Base-by-base conservation (phyloP, 2,113 vertebrate species). In the Ameiurus melas region DNA sequence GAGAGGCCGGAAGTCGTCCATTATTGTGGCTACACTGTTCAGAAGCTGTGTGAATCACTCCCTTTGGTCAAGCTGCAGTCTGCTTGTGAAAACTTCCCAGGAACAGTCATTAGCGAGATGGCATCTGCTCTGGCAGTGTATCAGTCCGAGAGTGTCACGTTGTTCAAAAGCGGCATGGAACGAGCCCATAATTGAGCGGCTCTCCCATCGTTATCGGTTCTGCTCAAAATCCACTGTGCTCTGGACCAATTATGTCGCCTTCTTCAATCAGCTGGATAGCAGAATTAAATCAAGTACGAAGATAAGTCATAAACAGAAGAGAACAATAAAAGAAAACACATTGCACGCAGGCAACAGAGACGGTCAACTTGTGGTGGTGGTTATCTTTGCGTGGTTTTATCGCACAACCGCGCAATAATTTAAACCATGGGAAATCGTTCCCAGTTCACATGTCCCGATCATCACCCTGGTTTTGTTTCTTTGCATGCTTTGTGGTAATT, bases 301-400 rank as follows among this genome's bases (percentile, higher is more conserved):
- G 82, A 89, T 86, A 90, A 88, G 58, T 87, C 17, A 17, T 79
- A 83, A 87, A 68, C 75, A 86, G 80, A 84, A 64, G 33, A 86
- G 71, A 55, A 75, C 79, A 64, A 73, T 86, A 64, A 64, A 64
- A 85, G n/a, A 43, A 14, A 79, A 73, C 83, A 81, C 86, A 25
- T 53, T 55, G 62, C 70, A 66, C 9, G 20, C 57, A 27, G 8
- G 55, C 73, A 43, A 43, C 39, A 62, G 22, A 55, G 30, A 68
- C 6, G 27, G n/a, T 51, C 53, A 14, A 16, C 0, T 25, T 19
- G 27, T 78, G 14, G 16, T 19, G 30, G 75, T 36, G 4, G 53
- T 1, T 33, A 33, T 36, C 57, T 14, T 14, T 60, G 2, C 57
- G 13, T 39, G 55, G 33, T 14, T 60, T 60, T 36, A 36, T 39